These are phyloP conservation scores for Agapornis canus DNA, from an alignment of 2,797 vertebrate species.

Conservation along the genomic window DNA sequence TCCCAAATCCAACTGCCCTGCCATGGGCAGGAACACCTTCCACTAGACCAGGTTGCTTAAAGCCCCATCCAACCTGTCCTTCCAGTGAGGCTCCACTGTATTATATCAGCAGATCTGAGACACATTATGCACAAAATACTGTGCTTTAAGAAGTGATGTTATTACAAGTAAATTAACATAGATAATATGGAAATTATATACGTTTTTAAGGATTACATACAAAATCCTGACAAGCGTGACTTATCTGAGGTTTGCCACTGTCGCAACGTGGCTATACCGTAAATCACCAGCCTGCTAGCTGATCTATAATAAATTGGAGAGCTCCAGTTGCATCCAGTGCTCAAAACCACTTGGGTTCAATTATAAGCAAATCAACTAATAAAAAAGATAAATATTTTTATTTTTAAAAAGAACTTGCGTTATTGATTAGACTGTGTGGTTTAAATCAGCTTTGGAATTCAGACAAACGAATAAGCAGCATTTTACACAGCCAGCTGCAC, in stretches of 20 bases:
- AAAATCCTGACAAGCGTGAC: neutral
- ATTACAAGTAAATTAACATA: neutral
- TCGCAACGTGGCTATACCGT: neutral
- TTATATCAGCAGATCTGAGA: neutral
- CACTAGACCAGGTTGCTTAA: neutral
- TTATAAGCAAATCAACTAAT: conserved; percentile 17
- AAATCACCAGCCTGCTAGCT: neutral
- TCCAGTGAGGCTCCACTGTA: neutral
- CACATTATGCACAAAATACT: neutral
- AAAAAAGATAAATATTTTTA: neutral
- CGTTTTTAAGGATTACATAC: neutral
- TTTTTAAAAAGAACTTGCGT: neutral
- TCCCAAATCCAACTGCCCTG: neutral
- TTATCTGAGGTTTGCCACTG: neutral
- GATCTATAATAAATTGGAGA: neutral
- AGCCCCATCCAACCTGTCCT: neutral
- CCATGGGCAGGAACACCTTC: neutral
- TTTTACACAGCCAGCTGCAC: conserved; percentile 62
- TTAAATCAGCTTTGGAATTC: conserved; percentile 46
- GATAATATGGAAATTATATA: neutral
- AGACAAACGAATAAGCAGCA: conserved; percentile 48
- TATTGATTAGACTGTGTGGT: conserved; percentile 28
- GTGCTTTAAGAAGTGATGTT: neutral
- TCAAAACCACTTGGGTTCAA: conserved; percentile 9
- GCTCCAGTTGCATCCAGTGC: neutral